Evolutionary conservation across 2,797 vertebrate species (phyloP), one percentile per base, ranked within the genome.

Genomic region (Hafferia zeledoni): DNA sequence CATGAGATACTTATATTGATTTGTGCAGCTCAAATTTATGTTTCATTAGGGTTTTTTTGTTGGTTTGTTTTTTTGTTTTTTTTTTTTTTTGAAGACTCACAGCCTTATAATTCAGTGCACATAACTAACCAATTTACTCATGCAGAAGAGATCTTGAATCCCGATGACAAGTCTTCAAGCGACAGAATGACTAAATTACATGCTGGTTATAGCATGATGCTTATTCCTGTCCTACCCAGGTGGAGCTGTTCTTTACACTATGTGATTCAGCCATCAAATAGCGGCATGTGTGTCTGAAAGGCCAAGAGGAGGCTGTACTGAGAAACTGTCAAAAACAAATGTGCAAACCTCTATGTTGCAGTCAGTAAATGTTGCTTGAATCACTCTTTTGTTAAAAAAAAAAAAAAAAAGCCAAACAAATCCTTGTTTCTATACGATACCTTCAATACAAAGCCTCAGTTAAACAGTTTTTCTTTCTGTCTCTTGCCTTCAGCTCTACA

Each of bases 251-350:
- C 95, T 89, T 95, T 94, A 95, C 72, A 94, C 87, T 89, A 56
- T 77, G 92, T 93, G 93, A 92, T 93, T 95, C 94, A 87, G 76
- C 63, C 75, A 83, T 89, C 94, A 94, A 91, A 97, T 41, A 96
- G 94, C 93, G 96, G 84, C 27, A 43, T 52, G 64, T 17, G 0
- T 56, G 89, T 93, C 91, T 97, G 70, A 96, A 96, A 96, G 89
- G 94, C 94, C 93, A 83, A 76, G 79, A 74, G 90, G 83, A 93
- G 95, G 94, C 84, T 97, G 93, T 88, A 95, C 93, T 94, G 91
- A 96, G 90, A 96, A 96, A 60, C 93, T 96, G 95, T 97, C 96
- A 97, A 94, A 96, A 96, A 93, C 95, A 97, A 96, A 92, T 47
- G 74, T 94, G 67, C 77, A 92, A 83, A 92, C 52, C 65, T 95